phyloP scores from a whole-genome alignment of 1,140 invertebrate genomes.

The Homarus americanus region DNA sequence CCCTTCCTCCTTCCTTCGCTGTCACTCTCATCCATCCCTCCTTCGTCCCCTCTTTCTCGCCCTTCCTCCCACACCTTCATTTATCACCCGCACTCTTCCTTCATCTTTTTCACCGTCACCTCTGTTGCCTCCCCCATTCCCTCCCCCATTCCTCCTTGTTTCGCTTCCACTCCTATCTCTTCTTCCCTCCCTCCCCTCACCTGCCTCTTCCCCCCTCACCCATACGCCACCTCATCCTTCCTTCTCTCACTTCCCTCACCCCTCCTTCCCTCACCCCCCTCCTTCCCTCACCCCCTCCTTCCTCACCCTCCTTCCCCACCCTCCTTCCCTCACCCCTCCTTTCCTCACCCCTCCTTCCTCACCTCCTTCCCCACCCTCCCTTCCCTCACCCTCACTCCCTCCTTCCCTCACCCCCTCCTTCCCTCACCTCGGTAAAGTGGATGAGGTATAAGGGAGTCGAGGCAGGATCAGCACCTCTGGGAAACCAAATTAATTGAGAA shows the following conservation, averaged over 20 bases:
- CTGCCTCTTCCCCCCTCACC: conserved; percentile 6
- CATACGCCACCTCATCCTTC: not conserved
- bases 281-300: too few relatives aligned
- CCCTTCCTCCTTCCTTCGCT: too few relatives aligned
- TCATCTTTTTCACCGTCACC: not conserved
- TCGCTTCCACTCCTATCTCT: not conserved
- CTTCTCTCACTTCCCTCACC: not conserved
- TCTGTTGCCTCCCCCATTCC: too few relatives aligned
- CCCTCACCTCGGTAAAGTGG: too few relatives aligned
- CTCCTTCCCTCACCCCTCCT: not conserved
- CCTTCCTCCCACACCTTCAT: not conserved
- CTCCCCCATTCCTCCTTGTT: not conserved
- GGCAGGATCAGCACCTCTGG: too few relatives aligned
- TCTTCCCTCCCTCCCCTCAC: not conserved
- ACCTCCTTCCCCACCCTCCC: too few relatives aligned
- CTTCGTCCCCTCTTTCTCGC: not conserved
- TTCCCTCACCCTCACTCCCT: too few relatives aligned
- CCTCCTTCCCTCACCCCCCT: not conserved
- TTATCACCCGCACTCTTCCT: not conserved
- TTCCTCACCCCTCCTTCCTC: not conserved
- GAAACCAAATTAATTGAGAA: not conserved
- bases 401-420: too few relatives aligned
- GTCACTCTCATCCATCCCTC: not conserved
- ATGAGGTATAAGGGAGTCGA: not conserved
- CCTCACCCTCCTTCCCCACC: too few relatives aligned